phyloP scores from a whole-genome alignment of 2,888 invertebrate species.

The Machimus rusticus region DNA sequence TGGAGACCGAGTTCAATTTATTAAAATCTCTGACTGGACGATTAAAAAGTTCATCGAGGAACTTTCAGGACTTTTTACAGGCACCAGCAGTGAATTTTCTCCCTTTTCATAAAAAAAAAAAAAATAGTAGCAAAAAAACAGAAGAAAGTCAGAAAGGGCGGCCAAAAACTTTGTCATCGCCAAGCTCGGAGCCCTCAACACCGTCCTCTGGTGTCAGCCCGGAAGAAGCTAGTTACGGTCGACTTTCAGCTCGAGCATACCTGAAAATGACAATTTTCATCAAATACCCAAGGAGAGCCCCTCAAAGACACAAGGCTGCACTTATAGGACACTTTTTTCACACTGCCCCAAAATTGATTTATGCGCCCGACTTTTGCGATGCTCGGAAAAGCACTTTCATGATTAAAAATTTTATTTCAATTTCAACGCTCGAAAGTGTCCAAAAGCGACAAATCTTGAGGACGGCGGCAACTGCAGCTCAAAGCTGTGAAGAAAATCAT shows the following conservation, averaged over 20 bases:
- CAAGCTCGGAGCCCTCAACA: not conserved
- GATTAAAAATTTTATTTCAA: slow-evolving; percentile 15
- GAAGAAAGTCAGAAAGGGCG: not conserved
- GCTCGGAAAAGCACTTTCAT: not conserved
- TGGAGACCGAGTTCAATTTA: slow-evolving; percentile 22
- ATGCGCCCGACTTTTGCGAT: not conserved
- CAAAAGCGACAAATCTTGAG: not conserved
- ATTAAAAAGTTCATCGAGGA: slow-evolving; percentile 25
- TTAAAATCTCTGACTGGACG: slow-evolving; percentile 29
- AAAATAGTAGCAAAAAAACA: not conserved
- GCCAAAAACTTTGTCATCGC: not conserved
- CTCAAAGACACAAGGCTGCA: not conserved
- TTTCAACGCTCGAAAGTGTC: slow-evolving; percentile 4
- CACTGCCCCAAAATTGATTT: slow-evolving; percentile 2
- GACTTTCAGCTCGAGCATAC: not conserved
- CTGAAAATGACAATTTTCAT: slow-evolving; percentile 15
- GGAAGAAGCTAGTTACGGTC: not conserved
- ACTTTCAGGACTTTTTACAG: slow-evolving; percentile 3
- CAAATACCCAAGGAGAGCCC: not conserved
- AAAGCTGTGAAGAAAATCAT: not conserved
- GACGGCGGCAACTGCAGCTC: not conserved
- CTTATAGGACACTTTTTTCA: not conserved
- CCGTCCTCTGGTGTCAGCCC: not conserved
- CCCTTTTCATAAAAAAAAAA: not conserved
- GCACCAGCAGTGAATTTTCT: not conserved